phyloP scores from a whole-genome alignment of 2,113 vertebrate genomes.

The Gallinago undulata region DNA sequence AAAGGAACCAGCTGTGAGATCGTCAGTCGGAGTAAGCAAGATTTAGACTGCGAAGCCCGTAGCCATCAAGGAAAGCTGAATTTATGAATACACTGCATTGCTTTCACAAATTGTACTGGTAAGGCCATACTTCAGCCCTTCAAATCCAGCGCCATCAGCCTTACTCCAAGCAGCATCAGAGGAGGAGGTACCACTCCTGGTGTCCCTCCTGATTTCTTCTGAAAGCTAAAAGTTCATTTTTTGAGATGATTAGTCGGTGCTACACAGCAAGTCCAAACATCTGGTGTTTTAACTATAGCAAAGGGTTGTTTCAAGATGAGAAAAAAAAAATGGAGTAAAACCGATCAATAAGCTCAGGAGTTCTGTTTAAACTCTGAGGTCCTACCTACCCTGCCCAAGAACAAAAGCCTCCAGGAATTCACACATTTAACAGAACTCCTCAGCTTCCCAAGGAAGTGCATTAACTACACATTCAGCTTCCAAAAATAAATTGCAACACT shows the following conservation, averaged over 20 bases:
- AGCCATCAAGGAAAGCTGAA: neutral
- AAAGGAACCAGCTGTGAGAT: neutral
- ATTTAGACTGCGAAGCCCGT: neutral
- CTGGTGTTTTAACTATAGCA: neutral
- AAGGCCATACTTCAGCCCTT: neutral
- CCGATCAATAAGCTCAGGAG: neutral
- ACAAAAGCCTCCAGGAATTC: neutral
- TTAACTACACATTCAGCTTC: neutral
- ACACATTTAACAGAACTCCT: neutral
- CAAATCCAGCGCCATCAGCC: neutral
- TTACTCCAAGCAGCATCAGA: neutral
- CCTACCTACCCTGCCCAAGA: neutral
- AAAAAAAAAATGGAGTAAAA: neutral
- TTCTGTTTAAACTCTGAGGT: neutral
- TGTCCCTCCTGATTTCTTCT: neutral
- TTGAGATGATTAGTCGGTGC: neutral
- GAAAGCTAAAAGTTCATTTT: neutral
- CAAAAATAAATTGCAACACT: neutral
- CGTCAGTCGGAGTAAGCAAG: neutral
- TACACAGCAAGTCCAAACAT: neutral
- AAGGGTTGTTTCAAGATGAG: neutral
- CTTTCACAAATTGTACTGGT: neutral
- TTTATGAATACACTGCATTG: neutral
- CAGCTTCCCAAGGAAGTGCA: neutral
- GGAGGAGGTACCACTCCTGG: neutral